phyloP scores from a whole-genome alignment of 2,113 vertebrate genomes.

The Trochalopteron elliotii region DNA sequence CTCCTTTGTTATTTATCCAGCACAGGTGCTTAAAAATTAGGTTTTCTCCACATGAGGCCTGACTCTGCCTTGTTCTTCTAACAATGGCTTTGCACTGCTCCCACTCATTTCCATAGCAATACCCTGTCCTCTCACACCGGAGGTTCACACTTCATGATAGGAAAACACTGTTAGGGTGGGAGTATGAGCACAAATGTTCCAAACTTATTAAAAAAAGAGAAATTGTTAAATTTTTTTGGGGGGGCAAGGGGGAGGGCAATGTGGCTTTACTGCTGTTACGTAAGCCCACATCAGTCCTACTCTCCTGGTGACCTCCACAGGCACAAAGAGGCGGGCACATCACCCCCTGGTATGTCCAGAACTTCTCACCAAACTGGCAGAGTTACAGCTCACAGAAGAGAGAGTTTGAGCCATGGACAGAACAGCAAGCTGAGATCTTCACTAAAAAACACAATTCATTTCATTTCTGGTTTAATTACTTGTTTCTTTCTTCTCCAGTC shows the following conservation, averaged over 20 bases:
- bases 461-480: background rate
- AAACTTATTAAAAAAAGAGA: background rate
- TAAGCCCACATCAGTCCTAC: background rate
- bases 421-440: background rate
- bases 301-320: background rate
- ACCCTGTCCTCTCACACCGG: rapidly evolving
- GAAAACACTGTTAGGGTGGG: background rate
- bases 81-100: background rate
- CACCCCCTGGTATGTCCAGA: background rate
- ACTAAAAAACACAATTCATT: background rate
- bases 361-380: background rate
- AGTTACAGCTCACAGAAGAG: background rate
- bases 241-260: background rate
- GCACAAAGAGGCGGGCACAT: background rate
- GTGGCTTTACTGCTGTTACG: background rate
- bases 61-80: background rate
- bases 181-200: background rate
- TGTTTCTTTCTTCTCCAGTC: background rate
- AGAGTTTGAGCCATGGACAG: background rate
- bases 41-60: background rate
- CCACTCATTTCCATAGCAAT: background rate
- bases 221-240: background rate
- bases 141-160: background rate
- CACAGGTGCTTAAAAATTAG: constrained; percentile 31
- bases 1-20: background rate